Evolutionary conservation across 2,888 invertebrate genomes (phyloP).

Genomic region (Belgica antarctica): DNA sequence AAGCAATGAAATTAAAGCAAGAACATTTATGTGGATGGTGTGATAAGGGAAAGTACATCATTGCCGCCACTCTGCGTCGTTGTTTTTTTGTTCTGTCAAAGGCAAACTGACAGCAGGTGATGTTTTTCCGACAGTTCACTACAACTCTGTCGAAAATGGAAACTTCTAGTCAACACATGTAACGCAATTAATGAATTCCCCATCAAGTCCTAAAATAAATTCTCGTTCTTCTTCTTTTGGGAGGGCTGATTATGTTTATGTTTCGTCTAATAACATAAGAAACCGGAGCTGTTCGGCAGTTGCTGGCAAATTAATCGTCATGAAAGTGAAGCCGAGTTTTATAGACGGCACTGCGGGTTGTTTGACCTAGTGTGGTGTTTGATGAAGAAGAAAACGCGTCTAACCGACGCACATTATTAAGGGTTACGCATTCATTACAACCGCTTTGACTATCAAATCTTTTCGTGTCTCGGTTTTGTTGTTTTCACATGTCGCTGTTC

Average conservation of each 20-base stretch:
- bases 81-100: no score
- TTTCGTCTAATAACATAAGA: not conserved
- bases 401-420: slow-evolving; percentile 10
- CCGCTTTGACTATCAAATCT: not conserved
- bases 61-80: no score
- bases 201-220: no score
- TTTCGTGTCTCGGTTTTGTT: not conserved
- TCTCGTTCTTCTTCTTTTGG: not conserved
- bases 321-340: not conserved
- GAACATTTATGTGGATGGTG: not conserved
- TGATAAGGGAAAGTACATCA: no score
- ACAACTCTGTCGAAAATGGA: no score
- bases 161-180: no score
- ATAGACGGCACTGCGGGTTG: not conserved
- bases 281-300: not conserved
- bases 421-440: not conserved
- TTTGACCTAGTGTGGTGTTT: slow-evolving; percentile 2
- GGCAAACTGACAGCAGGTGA: no score
- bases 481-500: not conserved
- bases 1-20: no score
- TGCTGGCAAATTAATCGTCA: not conserved
- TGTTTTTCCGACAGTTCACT: no score
- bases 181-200: no score
- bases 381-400: not conserved
- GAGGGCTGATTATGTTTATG: not conserved